Percentiles rank a stretch among this genome's conserved stretches.
These are phyloP conservation scores for Lithobates pipiens DNA, from an alignment of 2,797 vertebrate species.

Conservation along the genomic window DNA sequence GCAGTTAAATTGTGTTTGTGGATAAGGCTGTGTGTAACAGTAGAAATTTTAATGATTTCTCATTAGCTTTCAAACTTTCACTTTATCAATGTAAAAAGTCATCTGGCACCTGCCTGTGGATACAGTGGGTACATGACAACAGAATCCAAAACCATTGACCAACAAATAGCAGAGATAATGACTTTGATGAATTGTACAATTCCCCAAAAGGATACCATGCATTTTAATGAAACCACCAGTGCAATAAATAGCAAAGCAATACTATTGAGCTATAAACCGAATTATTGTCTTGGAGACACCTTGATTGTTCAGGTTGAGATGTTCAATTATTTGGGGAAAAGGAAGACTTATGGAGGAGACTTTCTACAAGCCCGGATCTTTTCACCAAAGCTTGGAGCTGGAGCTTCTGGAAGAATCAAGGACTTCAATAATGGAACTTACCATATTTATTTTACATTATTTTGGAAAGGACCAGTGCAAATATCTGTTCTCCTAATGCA, in stretches of 20 bases:
- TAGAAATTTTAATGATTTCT: neutral
- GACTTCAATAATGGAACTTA: constrained; percentile 66
- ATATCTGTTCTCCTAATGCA: constrained; percentile 65
- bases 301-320: constrained; percentile 58
- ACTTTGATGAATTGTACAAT: constrained; percentile 47
- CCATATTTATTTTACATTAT: constrained; percentile 65
- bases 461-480: constrained; percentile 61
- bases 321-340: constrained; percentile 57
- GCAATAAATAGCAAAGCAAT: constrained; percentile 53
- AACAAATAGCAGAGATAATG: constrained; percentile 19
- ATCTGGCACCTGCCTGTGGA: neutral
- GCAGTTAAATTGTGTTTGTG: neutral
- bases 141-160: neutral
- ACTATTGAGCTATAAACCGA: constrained; percentile 41
- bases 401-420: constrained; percentile 57
- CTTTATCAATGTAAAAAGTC: neutral
- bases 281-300: constrained; percentile 59
- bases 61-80: neutral
- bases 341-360: constrained; percentile 66
- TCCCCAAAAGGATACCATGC: constrained; percentile 54
- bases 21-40: neutral
- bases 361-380: constrained; percentile 64
- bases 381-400: constrained; percentile 59
- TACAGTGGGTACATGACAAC: neutral
- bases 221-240: constrained; percentile 49